phyloP scores from a whole-genome alignment of 1,140 invertebrate genomes.

The Leguminivora glycinivorella region DNA sequence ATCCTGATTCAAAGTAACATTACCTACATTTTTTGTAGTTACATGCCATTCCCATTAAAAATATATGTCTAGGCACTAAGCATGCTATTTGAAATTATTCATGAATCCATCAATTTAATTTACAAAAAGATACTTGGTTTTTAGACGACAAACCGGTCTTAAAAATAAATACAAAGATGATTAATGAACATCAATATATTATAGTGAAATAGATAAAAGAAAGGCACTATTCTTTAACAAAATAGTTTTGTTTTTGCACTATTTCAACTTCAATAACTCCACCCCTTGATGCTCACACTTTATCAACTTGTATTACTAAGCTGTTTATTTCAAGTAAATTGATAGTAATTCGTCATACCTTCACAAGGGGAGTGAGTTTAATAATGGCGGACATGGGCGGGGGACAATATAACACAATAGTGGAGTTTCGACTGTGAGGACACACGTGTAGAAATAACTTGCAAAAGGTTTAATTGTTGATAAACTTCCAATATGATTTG shows the following conservation, averaged over 20 bases:
- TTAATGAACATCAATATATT: no score
- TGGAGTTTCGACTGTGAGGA: conserved; percentile 36
- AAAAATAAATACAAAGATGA: no score
- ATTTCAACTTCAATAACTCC: background rate
- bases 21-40: no score
- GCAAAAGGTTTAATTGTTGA: background rate
- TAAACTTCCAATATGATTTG: no score
- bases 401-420: conserved; percentile 39
- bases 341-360: conserved; percentile 56
- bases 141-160: no score
- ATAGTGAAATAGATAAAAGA: no score
- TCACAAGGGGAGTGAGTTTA: conserved; percentile 50
- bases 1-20: no score
- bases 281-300: conserved; percentile 3
- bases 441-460: conserved; percentile 35
- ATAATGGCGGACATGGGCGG: conserved; percentile 58
- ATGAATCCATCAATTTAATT: no score
- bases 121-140: no score
- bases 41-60: no score
- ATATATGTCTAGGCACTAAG: no score
- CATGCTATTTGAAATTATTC: no score
- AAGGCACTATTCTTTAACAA: background rate
- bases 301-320: conserved; percentile 15
- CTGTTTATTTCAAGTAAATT: conserved; percentile 49
- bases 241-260: background rate